Base-by-base conservation (phyloP, 1,140 invertebrate genomes). In the Polyergus mexicanus region DNA sequence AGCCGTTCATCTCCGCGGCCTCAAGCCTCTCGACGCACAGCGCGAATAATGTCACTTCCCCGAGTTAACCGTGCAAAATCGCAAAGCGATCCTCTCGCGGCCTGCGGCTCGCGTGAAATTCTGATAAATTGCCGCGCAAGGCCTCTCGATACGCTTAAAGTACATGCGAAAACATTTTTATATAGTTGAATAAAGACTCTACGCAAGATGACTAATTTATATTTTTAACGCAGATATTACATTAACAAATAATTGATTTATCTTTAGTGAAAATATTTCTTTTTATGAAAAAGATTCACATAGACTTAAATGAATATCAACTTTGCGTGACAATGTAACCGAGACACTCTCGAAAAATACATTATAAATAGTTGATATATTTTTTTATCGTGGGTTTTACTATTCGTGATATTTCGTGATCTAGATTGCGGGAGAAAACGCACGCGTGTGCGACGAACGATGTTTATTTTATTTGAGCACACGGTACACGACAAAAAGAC, bases 1-100 rank as follows among this genome's bases (percentile, higher is more conserved):
- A 72, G 32, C 32, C 63, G 51, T 11, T n/a, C 80, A 47, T 69
- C 11, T 25, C 25, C 41, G 66, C 44, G 44, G 16, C 4, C 32
- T 22, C 35, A 35, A 35, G 41, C 32, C 35, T n/a, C 25, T 16
- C 80, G 68, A n/a, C 71, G 47, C 77, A 19, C 47, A 69, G 51
- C 56, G 63, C 56, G 85, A 74, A 69, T 84, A 84, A 86, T 86
- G 78, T 83, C 78, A 54, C 65, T 81, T 71, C n/a, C 54, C 54
- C 56, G 58, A 56, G 28, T 62, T 62, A 63, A 84, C 56, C 71
- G 32, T 77, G 81, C 58, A 77, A 84, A 84, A 84, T 84, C 44
- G 72, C 60, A 75, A 84, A 84, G 58, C 72, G 81, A 84, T 63
- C 44, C 58, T 76, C 32, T 83, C 68, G 68, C 68, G 35, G 62